Percentiles rank a stretch among this genome's conserved stretches.
phyloP scores from a whole-genome alignment of 2,113 vertebrate genomes.

The Triplophysa tibetana region DNA sequence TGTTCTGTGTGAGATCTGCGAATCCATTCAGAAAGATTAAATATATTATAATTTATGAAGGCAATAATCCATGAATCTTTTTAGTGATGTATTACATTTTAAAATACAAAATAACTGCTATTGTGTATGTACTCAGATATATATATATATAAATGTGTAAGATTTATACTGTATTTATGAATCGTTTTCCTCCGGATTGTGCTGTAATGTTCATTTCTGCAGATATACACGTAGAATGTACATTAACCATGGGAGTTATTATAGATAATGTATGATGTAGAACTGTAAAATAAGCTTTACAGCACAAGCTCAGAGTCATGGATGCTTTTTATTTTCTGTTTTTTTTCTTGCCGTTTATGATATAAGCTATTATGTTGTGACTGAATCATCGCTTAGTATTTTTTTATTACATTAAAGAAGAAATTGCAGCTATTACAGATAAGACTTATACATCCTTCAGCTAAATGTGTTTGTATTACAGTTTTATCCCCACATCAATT shows the following conservation, averaged over 20 bases:
- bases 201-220: slow-evolving; percentile 52
- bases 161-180: slow-evolving; percentile 67
- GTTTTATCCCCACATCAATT: background rate
- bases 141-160: slow-evolving; percentile 56
- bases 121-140: slow-evolving; percentile 51
- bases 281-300: slow-evolving; percentile 44
- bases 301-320: slow-evolving; percentile 54
- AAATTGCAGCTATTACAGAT: background rate
- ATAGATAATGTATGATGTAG: slow-evolving; percentile 24
- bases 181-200: slow-evolving; percentile 58
- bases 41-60: slow-evolving; percentile 46
- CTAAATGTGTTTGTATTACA: background rate
- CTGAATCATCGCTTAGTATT: slow-evolving; percentile 61
- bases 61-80: slow-evolving; percentile 63
- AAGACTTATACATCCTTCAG: background rate
- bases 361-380: slow-evolving; percentile 72
- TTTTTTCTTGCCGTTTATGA: slow-evolving; percentile 69
- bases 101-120: slow-evolving; percentile 59
- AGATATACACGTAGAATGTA: slow-evolving; percentile 33
- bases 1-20: too few species aligned
- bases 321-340: slow-evolving; percentile 34
- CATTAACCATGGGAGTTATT: slow-evolving; percentile 30
- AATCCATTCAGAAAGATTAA: slow-evolving; percentile 54
- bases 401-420: background rate
- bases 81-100: slow-evolving; percentile 57